Conservation (phyloP, 2,888 invertebrate species). For the Hirtodrosophila histrioides region DNA sequence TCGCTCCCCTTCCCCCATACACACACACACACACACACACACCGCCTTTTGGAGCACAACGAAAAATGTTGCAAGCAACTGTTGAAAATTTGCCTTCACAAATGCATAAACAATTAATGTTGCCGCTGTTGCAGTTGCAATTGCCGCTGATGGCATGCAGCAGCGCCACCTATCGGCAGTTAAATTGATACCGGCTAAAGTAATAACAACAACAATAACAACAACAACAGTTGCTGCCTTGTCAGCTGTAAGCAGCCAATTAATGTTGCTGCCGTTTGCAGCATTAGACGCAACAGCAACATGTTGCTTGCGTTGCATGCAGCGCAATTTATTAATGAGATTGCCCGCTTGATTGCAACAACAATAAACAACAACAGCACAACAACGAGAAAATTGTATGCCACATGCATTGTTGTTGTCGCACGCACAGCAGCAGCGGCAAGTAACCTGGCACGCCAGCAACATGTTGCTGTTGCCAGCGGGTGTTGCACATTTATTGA, state of each 20-base stretch:
- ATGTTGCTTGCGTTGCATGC: slow-evolving; percentile 76
- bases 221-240: slow-evolving; percentile 47
- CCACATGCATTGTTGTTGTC: slow-evolving; percentile 58
- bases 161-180: slow-evolving; percentile 81
- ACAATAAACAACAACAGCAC: neutral
- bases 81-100: slow-evolving; percentile 35
- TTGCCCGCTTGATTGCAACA: slow-evolving; percentile 80
- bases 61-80: slow-evolving; percentile 22
- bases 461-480: slow-evolving; percentile 73
- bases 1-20: no score
- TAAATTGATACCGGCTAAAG: slow-evolving; percentile 53
- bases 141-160: slow-evolving; percentile 66
- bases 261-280: slow-evolving; percentile 67
- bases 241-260: slow-evolving; percentile 76
- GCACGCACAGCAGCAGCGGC: slow-evolving; percentile 54
- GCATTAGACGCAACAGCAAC: slow-evolving; percentile 43
- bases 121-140: slow-evolving; percentile 40
- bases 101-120: slow-evolving; percentile 66
- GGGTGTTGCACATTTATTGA: slow-evolving; percentile 83
- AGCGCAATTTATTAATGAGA: slow-evolving; percentile 84
- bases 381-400: slow-evolving; percentile 46
- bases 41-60: neutral
- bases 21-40: no score
- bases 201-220: slow-evolving; percentile 38
- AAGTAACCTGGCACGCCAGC: slow-evolving; percentile 38